Evolutionary conservation across 2,113 vertebrate species (phyloP), one percentile per base, ranked within the genome.

Genomic region (Eublepharis macularius): DNA sequence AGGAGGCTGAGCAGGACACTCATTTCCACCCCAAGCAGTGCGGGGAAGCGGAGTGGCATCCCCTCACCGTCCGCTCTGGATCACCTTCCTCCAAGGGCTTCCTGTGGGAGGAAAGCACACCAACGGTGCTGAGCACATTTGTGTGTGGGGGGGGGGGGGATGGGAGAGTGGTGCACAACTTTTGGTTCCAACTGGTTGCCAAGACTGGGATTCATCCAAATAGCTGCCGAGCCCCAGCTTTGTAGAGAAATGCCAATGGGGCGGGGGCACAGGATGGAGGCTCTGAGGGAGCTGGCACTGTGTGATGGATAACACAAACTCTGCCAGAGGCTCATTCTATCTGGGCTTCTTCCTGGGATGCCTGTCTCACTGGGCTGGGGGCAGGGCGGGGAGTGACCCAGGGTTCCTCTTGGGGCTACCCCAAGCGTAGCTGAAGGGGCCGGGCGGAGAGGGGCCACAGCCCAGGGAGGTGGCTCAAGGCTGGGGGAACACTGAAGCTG

Each of bases 141-240:
- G 1, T 47, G 24, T 19, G 1, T 32, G 39, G 0, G 3, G 0
- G n/a, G 34, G 6, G 45, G 34, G 65, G 12, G 8, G 21, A 11
- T 2, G 43, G 39, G 12, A 6, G 72, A 74, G 4, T 2, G 34
- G 26, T 3, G 2, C 24, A 10, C 34, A 4, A 1, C 51, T 39
- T 73, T 36, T 69, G 73, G 41, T 32, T 73, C 49, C 39, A 60
- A 73, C 14, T 32, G 51, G 36, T 29, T 3, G 16, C 49, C 29
- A 13, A 57, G 51, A 17, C 54, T 32, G 32, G 36, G 36, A 10
- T 57, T 60, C 68, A 73, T 21, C 36, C 29, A 60, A 60, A 73
- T 43, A 82, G 69, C 81, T 2, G 26, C 45, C 0, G 11, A 39
- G 78, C 29, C 39, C 41, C 65, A 10, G 12, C 10, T 57, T 72